These are phyloP conservation scores for Venustoraphidia nigricollis DNA, from an alignment of 2,888 invertebrate genomes.

Conservation along the genomic window DNA sequence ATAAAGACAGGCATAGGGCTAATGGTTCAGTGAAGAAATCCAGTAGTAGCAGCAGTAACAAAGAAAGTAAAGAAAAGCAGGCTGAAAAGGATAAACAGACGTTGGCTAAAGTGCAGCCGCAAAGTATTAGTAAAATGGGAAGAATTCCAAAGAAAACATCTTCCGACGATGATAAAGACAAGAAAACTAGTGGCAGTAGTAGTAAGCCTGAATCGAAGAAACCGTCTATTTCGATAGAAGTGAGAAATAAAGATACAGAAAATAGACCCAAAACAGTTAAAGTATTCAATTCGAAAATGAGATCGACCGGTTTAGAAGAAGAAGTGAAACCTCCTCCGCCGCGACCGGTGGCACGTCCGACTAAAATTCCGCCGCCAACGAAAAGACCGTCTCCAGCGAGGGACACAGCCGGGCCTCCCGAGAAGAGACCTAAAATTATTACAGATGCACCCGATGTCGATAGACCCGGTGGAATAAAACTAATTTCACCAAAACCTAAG, in stretches of 20 bases:
- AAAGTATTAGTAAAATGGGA: conserved; percentile 56
- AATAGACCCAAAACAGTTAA: conserved; percentile 80
- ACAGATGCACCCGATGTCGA: conserved; percentile 34
- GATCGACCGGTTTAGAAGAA: conserved; percentile 81
- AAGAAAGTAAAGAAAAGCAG: conserved; percentile 33
- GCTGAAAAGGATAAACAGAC: conserved; percentile 53
- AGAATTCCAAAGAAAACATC: conserved; percentile 60
- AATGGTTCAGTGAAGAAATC: conserved; percentile 18
- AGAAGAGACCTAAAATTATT: conserved; percentile 59
- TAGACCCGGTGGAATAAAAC: conserved; percentile 68
- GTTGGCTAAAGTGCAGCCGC: conserved; percentile 47
- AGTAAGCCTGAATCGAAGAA: conserved; percentile 42
- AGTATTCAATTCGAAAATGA: conserved; percentile 79
- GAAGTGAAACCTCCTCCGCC: conserved; percentile 77
- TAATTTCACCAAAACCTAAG: conserved; percentile 78
- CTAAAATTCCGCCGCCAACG: conserved; percentile 25
- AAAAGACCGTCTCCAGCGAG: conserved; percentile 29
- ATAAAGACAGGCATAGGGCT: conserved; percentile 19
- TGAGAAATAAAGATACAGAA: conserved; percentile 51
- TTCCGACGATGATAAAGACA: conserved; percentile 28
- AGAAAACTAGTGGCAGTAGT: conserved; percentile 14
- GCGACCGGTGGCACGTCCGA: conserved; percentile 47
- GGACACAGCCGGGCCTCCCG: conserved; percentile 35
- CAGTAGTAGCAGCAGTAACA: conserved; percentile 19
- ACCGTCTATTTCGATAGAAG: conserved; percentile 69